Conservation (phyloP, 37 sponge, comb jelly and placozoan genomes). For the Cliona cf. orientalis region DNA sequence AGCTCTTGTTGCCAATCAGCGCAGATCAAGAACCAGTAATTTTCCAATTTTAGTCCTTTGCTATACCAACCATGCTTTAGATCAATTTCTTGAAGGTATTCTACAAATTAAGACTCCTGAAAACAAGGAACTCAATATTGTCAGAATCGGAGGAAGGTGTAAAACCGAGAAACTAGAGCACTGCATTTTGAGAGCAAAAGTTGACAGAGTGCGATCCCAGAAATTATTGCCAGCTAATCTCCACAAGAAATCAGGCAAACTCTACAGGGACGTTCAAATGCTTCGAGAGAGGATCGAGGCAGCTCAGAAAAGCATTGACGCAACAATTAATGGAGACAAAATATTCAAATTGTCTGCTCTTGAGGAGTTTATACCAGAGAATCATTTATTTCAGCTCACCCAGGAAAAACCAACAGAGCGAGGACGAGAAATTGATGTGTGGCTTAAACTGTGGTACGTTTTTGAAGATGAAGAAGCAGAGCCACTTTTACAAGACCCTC, state of each 20-base stretch:
- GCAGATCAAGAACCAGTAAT: neutral
- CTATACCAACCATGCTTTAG: conserved; percentile 98
- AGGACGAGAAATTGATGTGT: conserved; percentile 60
- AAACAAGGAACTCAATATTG: conserved; percentile 49
- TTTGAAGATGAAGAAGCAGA: neutral
- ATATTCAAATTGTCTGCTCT: conserved; percentile 7
- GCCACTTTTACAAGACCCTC: too few species aligned
- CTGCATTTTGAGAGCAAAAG: conserved; percentile 36
- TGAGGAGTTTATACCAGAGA: neutral
- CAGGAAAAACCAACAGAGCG: neutral
- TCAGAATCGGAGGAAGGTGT: conserved; percentile 89
- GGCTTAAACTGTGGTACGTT: conserved; percentile 69
- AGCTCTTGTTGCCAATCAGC: conserved; percentile 62
- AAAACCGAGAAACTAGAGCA: conserved; percentile 72
- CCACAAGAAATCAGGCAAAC: neutral
- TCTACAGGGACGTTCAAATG: neutral
- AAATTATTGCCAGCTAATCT: conserved; percentile 11
- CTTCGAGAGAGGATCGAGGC: neutral
- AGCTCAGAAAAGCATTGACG: neutral
- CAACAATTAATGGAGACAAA: neutral
- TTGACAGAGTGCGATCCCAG: neutral
- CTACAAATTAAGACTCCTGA: conserved; percentile 15
- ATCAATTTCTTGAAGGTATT: conserved; percentile 90
- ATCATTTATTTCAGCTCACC: conserved; percentile 12
- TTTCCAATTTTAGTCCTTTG: conserved; percentile 90